These are phyloP conservation scores for Cherax destructor DNA, from an alignment of 1,140 invertebrate species.

Conservation along the genomic window DNA sequence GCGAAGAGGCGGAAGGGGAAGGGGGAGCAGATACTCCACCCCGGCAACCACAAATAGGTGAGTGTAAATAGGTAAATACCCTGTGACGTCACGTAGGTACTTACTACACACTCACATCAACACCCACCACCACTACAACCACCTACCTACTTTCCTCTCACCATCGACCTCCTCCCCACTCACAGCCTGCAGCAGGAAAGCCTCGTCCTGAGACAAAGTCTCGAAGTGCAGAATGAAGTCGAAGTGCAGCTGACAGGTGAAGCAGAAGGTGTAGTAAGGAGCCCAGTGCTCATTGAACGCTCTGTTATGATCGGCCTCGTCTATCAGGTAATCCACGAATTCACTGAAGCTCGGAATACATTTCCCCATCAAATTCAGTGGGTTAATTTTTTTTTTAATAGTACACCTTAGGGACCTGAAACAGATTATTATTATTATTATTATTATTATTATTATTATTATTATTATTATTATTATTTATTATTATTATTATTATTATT, in stretches of 20 bases:
- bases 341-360: slow-evolving; percentile 28
- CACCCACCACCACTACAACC: too few species aligned
- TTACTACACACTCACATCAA: too few species aligned
- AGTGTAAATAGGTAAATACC: too few species aligned
- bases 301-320: neutral
- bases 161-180: neutral
- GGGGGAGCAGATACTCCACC: too few species aligned
- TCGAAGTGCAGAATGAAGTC: slow-evolving; percentile 53
- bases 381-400: neutral
- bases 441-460: too few species aligned
- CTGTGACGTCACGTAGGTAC: too few species aligned
- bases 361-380: neutral
- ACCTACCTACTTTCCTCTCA: too few species aligned
- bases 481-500: too few species aligned
- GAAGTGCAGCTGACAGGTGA: slow-evolving; percentile 44
- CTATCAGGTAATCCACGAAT: slow-evolving; percentile 18
- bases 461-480: too few species aligned
- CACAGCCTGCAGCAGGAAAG: slow-evolving; percentile 39
- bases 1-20: too few species aligned
- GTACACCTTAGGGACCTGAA: neutral
- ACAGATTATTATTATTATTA: too few species aligned
- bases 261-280: slow-evolving; percentile 58
- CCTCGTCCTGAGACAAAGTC: slow-evolving; percentile 30
- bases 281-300: slow-evolving; percentile 55
- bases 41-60: too few species aligned